Evolutionary conservation across 2,113 vertebrate genomes (phyloP).

Genomic region (Thunnus thynnus): DNA sequence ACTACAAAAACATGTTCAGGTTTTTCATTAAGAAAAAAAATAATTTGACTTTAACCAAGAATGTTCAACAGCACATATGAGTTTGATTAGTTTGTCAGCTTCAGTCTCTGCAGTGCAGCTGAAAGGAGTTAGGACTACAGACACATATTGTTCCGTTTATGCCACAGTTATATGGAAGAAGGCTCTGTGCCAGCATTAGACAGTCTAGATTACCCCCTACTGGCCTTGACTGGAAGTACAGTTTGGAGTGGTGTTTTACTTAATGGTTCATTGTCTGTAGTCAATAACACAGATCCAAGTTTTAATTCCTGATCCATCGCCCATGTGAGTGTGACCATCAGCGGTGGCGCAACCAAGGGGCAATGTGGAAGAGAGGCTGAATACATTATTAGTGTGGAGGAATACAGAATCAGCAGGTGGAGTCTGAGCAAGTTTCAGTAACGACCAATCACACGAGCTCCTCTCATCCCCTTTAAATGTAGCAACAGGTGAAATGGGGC

Average conservation of each 20-base stretch:
- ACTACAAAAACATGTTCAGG: background rate
- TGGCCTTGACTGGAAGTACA: conserved; percentile 41
- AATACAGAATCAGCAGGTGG: too few species aligned
- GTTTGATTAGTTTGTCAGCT: background rate
- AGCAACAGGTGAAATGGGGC: too few species aligned
- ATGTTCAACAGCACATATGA: background rate
- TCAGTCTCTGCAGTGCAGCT: background rate
- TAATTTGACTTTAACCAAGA: background rate
- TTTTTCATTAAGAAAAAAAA: background rate
- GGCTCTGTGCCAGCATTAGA: background rate
- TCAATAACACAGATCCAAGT: background rate
- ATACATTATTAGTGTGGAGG: too few species aligned
- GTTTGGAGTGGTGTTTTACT: background rate
- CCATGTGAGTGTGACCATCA: too few species aligned
- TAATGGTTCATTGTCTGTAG: background rate
- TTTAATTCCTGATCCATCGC: too few species aligned
- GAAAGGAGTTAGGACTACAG: background rate
- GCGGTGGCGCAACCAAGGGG: too few species aligned
- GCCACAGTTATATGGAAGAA: background rate
- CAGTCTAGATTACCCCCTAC: conserved; percentile 45
- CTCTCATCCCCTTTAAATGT: too few species aligned
- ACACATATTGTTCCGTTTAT: conserved; percentile 31
- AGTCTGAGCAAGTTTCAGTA: too few species aligned
- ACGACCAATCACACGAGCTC: too few species aligned
- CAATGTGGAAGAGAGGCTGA: too few species aligned